Conservation (phyloP, 2,113 vertebrate genomes). For the Malurus elegans region DNA sequence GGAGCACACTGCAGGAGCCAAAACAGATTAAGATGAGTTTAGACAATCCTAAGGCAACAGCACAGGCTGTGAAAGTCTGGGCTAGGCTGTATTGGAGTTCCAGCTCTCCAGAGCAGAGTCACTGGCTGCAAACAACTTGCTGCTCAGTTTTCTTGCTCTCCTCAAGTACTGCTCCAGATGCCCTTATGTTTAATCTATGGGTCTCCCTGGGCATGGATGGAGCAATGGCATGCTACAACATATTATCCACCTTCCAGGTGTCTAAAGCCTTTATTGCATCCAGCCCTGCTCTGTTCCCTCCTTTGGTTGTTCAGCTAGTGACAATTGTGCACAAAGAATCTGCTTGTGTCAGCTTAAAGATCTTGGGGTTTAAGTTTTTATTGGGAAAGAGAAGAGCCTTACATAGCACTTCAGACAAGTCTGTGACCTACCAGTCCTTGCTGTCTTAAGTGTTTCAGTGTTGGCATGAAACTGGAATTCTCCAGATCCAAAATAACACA, state of each 20-base stretch:
- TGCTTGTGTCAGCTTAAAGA: not conserved
- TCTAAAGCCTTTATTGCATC: not conserved
- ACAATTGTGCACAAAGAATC: not conserved
- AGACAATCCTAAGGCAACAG: not conserved
- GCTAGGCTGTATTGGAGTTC: not conserved
- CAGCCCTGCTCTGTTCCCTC: not conserved
- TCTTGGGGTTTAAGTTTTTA: not conserved
- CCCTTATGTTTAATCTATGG: rapidly evolving
- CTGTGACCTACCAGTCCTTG: not conserved
- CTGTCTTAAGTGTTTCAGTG: not conserved
- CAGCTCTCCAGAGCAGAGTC: not conserved
- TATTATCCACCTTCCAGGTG: not conserved
- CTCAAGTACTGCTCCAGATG: rapidly evolving
- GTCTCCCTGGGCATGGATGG: not conserved
- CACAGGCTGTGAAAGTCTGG: not conserved
- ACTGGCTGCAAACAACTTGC: not conserved
- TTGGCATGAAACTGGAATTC: not conserved
- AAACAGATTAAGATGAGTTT: not conserved
- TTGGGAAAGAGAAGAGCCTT: not conserved
- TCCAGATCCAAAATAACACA: rapidly evolving
- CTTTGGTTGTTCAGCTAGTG: not conserved
- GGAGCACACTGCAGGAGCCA: not conserved
- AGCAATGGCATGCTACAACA: not conserved
- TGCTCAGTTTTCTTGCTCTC: not conserved
- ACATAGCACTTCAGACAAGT: not conserved